A percentile compares a stretch with the other conserved stretches of the same genome.
phyloP scores from a whole-genome alignment of 2,888 invertebrate genomes.

The Sinelater perroti region DNA sequence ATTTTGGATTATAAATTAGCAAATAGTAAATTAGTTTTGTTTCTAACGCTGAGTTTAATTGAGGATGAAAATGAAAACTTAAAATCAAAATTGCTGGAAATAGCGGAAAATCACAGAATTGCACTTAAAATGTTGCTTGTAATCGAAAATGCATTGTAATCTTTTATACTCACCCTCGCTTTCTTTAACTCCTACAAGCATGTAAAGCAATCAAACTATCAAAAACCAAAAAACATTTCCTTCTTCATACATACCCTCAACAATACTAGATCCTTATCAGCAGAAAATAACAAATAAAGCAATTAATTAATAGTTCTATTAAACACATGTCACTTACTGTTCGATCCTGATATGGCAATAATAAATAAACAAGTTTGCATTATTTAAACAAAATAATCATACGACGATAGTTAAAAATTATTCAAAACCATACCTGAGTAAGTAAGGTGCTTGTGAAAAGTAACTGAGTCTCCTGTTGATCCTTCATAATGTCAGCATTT shows the following conservation, averaged over 20 bases:
- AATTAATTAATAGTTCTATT: constrained; percentile 31
- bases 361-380: no score
- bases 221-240: constrained; percentile 2
- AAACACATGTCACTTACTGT: constrained; percentile 56
- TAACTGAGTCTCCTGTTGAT: constrained; percentile 84
- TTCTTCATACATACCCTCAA: constrained; percentile 51
- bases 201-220: not conserved
- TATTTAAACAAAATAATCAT: no score
- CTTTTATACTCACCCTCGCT: constrained; percentile 44
- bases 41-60: no score
- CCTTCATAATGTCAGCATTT: constrained; percentile 92
- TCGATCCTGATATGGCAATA: no score
- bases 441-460: constrained; percentile 77
- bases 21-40: no score
- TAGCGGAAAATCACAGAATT: no score
- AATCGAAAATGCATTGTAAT: not conserved
- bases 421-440: constrained; percentile 82
- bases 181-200: constrained; percentile 35
- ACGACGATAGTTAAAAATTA: no score
- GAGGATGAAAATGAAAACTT: no score
- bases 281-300: constrained; percentile 46
- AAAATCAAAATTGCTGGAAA: no score
- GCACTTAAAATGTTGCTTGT: no score
- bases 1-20: no score
- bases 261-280: constrained; percentile 63